phyloP scores from a whole-genome alignment of 2,888 invertebrate genomes.

The Mystacides longicornis region DNA sequence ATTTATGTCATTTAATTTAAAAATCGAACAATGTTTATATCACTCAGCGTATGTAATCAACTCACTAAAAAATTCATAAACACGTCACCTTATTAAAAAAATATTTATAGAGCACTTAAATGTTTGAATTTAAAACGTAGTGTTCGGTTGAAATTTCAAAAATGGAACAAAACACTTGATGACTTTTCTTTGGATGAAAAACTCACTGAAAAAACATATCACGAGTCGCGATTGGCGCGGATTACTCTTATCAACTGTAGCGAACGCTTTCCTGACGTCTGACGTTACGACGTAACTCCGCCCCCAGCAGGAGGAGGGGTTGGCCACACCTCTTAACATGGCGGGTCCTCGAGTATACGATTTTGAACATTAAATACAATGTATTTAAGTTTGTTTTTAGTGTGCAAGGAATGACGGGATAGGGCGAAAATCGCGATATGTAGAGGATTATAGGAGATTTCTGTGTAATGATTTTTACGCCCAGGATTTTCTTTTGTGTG shows the following conservation, averaged over 20 bases:
- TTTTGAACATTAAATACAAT: background rate
- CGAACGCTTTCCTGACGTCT: slow-evolving; percentile 18
- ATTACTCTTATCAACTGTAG: slow-evolving; percentile 8
- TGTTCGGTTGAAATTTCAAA: no score
- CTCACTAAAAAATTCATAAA: no score
- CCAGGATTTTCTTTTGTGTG: slow-evolving; percentile 1
- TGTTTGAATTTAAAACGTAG: no score
- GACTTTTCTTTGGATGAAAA: no score
- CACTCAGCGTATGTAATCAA: no score
- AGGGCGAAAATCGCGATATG: slow-evolving; percentile 25
- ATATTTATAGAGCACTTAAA: no score
- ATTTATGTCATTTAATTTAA: no score
- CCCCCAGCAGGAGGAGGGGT: slow-evolving; percentile 9
- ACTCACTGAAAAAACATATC: background rate
- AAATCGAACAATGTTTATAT: no score
- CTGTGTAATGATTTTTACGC: slow-evolving; percentile 25
- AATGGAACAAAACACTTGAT: no score
- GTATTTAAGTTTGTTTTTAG: slow-evolving; percentile 1
- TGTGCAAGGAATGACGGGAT: background rate
- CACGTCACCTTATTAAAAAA: no score
- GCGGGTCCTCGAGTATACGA: slow-evolving; percentile 1
- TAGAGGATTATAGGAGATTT: slow-evolving; percentile 23
- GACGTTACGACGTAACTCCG: slow-evolving; percentile 13
- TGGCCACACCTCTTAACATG: slow-evolving; percentile 16
- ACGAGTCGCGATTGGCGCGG: slow-evolving; percentile 2